Percentiles rank a stretch among this genome's conserved stretches.
Conservation (phyloP, 2,888 invertebrate genomes). For the Mythimna albipuncta region DNA sequence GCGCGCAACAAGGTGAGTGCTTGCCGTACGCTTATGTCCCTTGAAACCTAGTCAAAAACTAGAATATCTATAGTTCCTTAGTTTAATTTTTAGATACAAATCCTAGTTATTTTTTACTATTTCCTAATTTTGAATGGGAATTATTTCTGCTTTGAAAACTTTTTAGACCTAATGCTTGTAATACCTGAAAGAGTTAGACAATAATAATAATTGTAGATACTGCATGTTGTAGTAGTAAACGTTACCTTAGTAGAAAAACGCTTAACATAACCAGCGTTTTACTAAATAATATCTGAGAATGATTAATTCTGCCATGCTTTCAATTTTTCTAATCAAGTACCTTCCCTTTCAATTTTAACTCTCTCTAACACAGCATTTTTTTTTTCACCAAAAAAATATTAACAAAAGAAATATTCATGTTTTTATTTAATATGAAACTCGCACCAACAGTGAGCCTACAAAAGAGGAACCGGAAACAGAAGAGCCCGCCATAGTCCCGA, state of each 20-base stretch:
- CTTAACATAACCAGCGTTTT: constrained; percentile 20
- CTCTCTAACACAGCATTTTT: constrained; percentile 23
- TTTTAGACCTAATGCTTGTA: constrained; percentile 43
- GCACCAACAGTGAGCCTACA: constrained; percentile 75
- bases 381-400: neutral
- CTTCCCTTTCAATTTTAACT: constrained; percentile 5
- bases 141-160: constrained; percentile 16
- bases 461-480: constrained; percentile 76
- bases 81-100: neutral
- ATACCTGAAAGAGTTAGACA: constrained; percentile 18
- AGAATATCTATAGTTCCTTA: neutral
- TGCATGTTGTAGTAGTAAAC: constrained; percentile 43
- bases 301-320: constrained; percentile 25
- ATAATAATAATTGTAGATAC: constrained; percentile 11
- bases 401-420: neutral
- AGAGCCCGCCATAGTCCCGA: constrained; percentile 85
- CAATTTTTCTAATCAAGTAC: constrained; percentile 7
- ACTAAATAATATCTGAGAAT: constrained; percentile 5
- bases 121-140: neutral
- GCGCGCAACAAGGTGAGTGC: constrained; percentile 84
- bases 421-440: constrained; percentile 15
- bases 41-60: neutral
- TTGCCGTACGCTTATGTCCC: constrained; percentile 68
- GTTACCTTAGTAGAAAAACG: constrained; percentile 17
- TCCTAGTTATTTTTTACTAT: neutral